Evolutionary conservation across 2,113 vertebrate genomes (phyloP).

Genomic region (Sapayoa aenigma): DNA sequence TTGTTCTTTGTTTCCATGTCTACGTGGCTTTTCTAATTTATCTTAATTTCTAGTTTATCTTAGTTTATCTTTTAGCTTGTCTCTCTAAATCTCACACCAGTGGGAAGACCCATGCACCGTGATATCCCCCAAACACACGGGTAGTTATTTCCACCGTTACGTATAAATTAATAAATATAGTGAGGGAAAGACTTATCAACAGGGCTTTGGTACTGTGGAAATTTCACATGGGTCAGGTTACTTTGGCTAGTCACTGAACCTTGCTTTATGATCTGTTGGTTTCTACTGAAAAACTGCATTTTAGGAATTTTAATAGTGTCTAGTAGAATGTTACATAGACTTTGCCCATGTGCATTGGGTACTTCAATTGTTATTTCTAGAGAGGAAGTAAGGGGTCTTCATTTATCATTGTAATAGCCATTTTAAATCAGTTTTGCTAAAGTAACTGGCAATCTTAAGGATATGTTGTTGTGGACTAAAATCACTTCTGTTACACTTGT

Average conservation of each 20-base stretch:
- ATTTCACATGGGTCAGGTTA: neutral
- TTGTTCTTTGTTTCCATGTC: neutral
- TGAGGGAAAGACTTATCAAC: neutral
- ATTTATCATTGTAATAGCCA: neutral
- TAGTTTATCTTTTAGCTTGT: neutral
- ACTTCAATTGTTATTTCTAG: neutral
- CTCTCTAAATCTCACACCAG: neutral
- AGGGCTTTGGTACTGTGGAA: neutral
- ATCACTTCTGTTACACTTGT: neutral
- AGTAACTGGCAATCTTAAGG: neutral
- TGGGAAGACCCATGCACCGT: neutral
- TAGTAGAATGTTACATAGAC: neutral
- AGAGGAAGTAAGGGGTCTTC: neutral
- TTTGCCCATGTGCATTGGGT: neutral
- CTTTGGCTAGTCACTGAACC: neutral
- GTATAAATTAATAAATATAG: neutral
- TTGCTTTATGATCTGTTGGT: neutral
- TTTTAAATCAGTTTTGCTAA: neutral
- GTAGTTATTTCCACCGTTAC: neutral
- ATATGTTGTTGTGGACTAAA: neutral
- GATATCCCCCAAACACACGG: neutral
- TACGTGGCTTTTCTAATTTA: neutral
- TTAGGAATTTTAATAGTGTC: neutral
- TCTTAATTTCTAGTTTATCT: neutral
- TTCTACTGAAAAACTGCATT: neutral